Base-by-base conservation (phyloP, 2,797 vertebrate genomes). In the Glyptemys insculpta region DNA sequence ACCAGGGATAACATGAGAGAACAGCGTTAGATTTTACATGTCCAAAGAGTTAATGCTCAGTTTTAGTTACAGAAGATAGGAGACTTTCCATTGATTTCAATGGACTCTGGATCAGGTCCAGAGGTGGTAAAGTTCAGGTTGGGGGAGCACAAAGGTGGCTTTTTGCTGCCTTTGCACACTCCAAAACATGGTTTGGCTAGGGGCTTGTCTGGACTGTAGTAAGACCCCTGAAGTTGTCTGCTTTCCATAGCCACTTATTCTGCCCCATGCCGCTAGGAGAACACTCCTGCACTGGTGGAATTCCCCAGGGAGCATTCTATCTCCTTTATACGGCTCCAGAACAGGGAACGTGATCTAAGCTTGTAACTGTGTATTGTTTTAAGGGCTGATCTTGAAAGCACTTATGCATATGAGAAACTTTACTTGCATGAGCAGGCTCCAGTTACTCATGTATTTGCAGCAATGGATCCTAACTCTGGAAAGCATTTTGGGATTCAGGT, bases 351-450 rank as follows among this genome's bases (percentile, higher is more conserved):
- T 23, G 19, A n/a, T 37, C 19, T 23, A 53, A 89, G 72, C 21
- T n/a, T 53, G 25, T 83, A 89, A 79, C 19, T 62, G 12, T 11
- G 47, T 6, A 29, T 68, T 74, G 3, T 0, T 0, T 68, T 11
- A 53, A 81, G 27, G 88, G n/a, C 4, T 8, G 34, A 49, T 37
- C 34, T 85, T 49, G 62, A 78, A 89, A 85, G 68, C 37, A 14
- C 4, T 53, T 3, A 3, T 54, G 47, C 16, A 56, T 34, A 72
- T 49, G 12, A 72, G 2, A 56, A 44, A 37, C 72, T 92, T 79
- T 74, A 76, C 25, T 47, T 76, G 6, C 14, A 79, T 85, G 54
- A 90, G 23, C 23, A 50, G 25, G n/a, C 23, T 68, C 86, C 87
- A 79, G 25, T 89, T 87, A 53, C 25, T 79, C 19, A 4, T 47